A percentile compares a stretch with the other conserved stretches of the same genome.
Evolutionary conservation across 2,888 invertebrate species (phyloP).

Genomic region (Exephanes ischioxanthus): DNA sequence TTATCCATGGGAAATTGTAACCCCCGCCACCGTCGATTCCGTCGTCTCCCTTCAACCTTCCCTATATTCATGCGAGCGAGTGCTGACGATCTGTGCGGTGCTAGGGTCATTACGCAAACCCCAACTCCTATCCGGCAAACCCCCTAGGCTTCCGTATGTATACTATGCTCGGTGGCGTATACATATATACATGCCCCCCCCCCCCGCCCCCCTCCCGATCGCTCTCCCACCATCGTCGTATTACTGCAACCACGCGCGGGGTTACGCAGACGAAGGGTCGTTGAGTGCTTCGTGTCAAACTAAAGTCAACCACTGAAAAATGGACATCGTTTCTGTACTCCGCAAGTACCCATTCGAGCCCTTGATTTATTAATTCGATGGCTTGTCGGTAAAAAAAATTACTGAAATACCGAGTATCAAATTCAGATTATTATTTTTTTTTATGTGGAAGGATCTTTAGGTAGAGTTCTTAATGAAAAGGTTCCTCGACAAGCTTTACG

Average conservation of each 20-base stretch:
- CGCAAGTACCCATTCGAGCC: constrained; percentile 6
- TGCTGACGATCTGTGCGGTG: constrained; percentile 63
- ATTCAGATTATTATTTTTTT: background rate
- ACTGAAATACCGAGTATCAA: background rate
- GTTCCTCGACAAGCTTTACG: background rate
- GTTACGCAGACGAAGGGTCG: constrained; percentile 73
- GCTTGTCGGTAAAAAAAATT: background rate
- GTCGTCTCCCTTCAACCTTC: constrained; percentile 62
- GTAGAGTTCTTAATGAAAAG: background rate
- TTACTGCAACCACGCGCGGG: constrained; percentile 66
- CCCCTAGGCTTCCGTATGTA: constrained; percentile 39
- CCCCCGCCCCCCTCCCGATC: constrained; percentile 64
- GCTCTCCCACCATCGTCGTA: constrained; percentile 54
- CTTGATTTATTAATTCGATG: constrained; percentile 27
- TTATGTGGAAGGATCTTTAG: background rate
- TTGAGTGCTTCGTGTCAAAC: constrained; percentile 78
- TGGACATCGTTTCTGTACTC: constrained; percentile 68
- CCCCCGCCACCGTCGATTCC: constrained; percentile 72
- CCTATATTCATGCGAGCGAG: constrained; percentile 74
- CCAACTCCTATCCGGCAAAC: constrained; percentile 47
- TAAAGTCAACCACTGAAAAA: constrained; percentile 82
- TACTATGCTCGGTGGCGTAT: constrained; percentile 34
- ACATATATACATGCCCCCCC: background rate
- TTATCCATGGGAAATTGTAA: constrained; percentile 84
- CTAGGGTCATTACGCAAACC: constrained; percentile 66